Conservation (phyloP, 2,888 invertebrate genomes). For the Melanchra persicariae region DNA sequence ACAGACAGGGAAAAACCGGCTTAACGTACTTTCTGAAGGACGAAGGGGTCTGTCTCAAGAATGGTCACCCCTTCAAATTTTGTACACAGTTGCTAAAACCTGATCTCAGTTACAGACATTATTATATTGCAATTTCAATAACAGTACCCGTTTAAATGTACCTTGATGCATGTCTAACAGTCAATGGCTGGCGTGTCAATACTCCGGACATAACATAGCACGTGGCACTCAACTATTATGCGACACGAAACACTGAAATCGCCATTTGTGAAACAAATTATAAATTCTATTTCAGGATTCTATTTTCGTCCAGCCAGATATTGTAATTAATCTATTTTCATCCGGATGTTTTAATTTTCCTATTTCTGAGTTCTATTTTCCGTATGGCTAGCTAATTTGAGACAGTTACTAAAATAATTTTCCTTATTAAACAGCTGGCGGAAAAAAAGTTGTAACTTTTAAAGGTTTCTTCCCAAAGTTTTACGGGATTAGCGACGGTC, state of each 20-base stretch:
- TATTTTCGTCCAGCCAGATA: constrained; percentile 23
- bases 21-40: constrained; percentile 47
- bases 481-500: constrained; percentile 27
- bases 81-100: constrained; percentile 22
- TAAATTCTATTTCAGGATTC: constrained; percentile 28
- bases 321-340: constrained; percentile 5
- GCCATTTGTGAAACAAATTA: constrained; percentile 12
- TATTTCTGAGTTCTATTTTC: constrained; percentile 20
- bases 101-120: constrained; percentile 28
- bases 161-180: constrained; percentile 21
- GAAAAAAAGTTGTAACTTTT: not conserved
- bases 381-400: constrained; percentile 8
- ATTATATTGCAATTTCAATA: constrained; percentile 33
- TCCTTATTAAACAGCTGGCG: constrained; percentile 23
- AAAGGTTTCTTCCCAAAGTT: constrained; percentile 34
- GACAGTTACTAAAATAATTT: constrained; percentile 6
- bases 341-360: not conserved
- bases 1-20: constrained; percentile 29
- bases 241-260: constrained; percentile 19
- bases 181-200: constrained; percentile 34
- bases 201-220: constrained; percentile 18
- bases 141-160: constrained; percentile 6
- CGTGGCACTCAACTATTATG: constrained; percentile 35
- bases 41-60: constrained; percentile 17
- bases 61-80: constrained; percentile 2